Percentiles rank a stretch among this genome's conserved stretches.
Evolutionary conservation across 2,113 vertebrate species (phyloP).

Genomic region (Echinops telfairi): DNA sequence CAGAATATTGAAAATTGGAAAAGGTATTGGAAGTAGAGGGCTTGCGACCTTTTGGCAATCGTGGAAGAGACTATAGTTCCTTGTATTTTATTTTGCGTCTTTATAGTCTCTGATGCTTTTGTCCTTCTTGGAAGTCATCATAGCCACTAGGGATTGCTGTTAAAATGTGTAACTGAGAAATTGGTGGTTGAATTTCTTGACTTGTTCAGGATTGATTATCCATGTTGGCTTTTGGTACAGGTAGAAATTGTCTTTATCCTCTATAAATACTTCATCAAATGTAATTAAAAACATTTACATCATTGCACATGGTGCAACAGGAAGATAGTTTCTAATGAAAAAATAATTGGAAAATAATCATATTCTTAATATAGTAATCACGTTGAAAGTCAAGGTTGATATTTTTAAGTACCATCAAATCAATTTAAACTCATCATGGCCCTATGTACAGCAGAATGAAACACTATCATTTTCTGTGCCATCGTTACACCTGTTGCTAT

Average conservation of each 20-base stretch:
- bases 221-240: background rate
- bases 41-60: background rate
- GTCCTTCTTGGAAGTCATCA: background rate
- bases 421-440: no score
- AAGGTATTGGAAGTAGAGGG: background rate
- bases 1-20: background rate
- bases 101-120: background rate
- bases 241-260: background rate
- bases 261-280: background rate
- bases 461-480: no score
- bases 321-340: background rate
- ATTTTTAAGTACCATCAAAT: no score
- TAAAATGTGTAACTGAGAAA: background rate
- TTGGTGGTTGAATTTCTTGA: background rate
- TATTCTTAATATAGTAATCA: background rate
- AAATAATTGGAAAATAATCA: background rate
- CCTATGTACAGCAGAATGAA: no score
- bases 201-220: background rate
- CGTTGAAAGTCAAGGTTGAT: constrained; percentile 1
- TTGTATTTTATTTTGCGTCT: background rate
- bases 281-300: background rate
- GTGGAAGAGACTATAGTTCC: background rate
- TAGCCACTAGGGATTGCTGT: background rate
- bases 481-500: no score
- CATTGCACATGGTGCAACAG: background rate